Base-by-base conservation (phyloP, 2,797 vertebrate species). In the Geotrypetes seraphini region DNA sequence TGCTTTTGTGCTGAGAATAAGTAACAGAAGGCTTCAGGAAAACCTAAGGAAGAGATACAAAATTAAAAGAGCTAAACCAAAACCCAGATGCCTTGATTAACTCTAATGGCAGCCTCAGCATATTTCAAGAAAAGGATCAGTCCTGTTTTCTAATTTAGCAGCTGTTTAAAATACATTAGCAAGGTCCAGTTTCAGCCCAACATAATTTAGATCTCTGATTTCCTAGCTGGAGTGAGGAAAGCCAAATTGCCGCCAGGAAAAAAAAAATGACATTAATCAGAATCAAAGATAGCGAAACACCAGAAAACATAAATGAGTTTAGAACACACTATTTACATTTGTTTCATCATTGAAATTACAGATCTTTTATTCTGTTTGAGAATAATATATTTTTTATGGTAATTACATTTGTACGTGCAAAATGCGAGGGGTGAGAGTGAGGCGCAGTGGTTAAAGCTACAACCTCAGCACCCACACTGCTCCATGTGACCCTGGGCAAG, bases 51-150 rank as follows among this genome's bases (percentile, higher is more conserved):
- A 57, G 29, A 11, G 12, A 49, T 44, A 58, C 43, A 54, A 66
- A 60, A 69, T 64, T 64, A 66, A 61, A 58, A 23, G 27, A 47
- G 57, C 60, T 46, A 62, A 66, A 61, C 60, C 69, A 69, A 60
- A 69, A 57, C 51, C 49, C 50, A 47, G 52, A 46, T 57, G 50
- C 33, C 36, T 21, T 10, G 30, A 47, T 40, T 32, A 45, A 16
- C 43, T 70, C 68, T 69, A 50, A 55, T 64, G 55, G 53, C 49
- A 40, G 49, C 42, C 61, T 67, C 66, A 74, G 71, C 66, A 75
- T 58, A 66, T 73, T 74, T 64, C 66, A 61, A 53, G 47, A 49
- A 56, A 30, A 12, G 52, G 53, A 65, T 66, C 60, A 72, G 58
- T 46, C 60, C 69, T 59, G 43, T 62, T 25, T 37, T 20, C 54